Percentiles rank a stretch among this genome's conserved stretches.
Conservation (phyloP, 2,888 invertebrate species). For the Erpobdella octoculata region DNA sequence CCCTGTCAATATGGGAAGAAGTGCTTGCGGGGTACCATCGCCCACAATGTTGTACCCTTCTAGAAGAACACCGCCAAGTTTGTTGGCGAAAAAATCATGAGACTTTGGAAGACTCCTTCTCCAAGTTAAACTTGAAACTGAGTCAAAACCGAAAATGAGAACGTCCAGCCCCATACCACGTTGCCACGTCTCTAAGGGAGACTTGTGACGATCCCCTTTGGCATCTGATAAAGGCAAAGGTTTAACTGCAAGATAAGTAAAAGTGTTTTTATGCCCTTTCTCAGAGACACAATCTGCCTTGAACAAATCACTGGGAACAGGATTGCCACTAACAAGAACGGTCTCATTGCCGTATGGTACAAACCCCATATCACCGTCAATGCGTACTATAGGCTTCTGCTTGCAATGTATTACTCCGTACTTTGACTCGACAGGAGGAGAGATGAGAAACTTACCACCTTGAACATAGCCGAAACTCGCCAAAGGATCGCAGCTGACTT, state of each 20-base stretch:
- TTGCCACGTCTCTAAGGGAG: neutral
- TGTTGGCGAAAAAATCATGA: constrained; percentile 43
- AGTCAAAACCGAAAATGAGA: constrained; percentile 78
- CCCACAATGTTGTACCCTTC: constrained; percentile 41
- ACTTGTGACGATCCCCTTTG: too few species aligned
- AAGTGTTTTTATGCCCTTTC: constrained; percentile 58
- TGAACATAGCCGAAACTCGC: constrained; percentile 67
- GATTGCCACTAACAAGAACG: constrained; percentile 25
- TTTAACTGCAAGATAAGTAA: constrained; percentile 59
- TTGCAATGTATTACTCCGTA: constrained; percentile 55
- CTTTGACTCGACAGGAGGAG: constrained; percentile 53
- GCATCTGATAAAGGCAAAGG: too few species aligned
- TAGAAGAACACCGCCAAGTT: constrained; percentile 42
- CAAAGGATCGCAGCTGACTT: constrained; percentile 70
- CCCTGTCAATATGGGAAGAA: constrained; percentile 40
- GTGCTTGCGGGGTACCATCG: constrained; percentile 39
- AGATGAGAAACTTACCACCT: constrained; percentile 60
- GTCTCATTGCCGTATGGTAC: constrained; percentile 14
- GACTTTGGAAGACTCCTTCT: constrained; percentile 45
- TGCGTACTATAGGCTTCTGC: constrained; percentile 55
- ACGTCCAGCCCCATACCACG: constrained; percentile 32
- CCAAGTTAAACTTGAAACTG: constrained; percentile 65
- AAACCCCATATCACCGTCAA: constrained; percentile 36
- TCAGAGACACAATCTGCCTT: constrained; percentile 37
- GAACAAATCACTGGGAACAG: constrained; percentile 32